Base-by-base conservation (phyloP, 1,140 invertebrate species). In the Limonius californicus region DNA sequence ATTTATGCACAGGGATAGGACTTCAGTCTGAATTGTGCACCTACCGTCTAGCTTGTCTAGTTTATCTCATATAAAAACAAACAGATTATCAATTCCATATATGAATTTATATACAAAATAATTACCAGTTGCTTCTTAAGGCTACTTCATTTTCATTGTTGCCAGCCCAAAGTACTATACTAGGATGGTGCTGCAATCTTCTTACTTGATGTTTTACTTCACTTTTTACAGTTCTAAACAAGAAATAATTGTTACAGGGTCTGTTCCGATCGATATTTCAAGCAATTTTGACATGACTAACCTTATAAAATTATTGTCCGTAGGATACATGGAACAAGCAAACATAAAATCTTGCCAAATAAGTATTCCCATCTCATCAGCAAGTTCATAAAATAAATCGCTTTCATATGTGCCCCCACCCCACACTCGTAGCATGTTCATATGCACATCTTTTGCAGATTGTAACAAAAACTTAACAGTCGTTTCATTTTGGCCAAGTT, bases 381-480 rank as follows among this genome's bases (percentile, higher is more conserved):
- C 90, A 19, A 90, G 76, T 57, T 91, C 81, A 74, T 99, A 99
- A 75, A 99, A 98, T 21, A 85, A 81, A 65, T 98, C 93, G 0
- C 86, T 87, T 75, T 99, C 96, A 72, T 98, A 99, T 0, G 95
- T 79, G 45, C 97, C 97, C 6, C 97, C 97, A 15, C 97, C 97
- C 97, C 97, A 99, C 0, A 99, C 90, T 14, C 97, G 81, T 0
- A 99, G 75, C 85, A 95, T 93, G 73, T 97, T 96, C 89, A 97
- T 95, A 71, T 98, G 83, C 0, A 89, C 86, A 30, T 90, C 84
- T 65, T 84, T 85, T 0, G 88, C 87, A 0, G 92, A 88, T 23
- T 77, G 66, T 1, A 99, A 72, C 1, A 98, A 77, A 58, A 84
- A 68, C 16, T 61, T 42, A 23, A 74, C 69, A 0, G 45, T 64